Base-by-base conservation (phyloP, 2,113 vertebrate genomes). In the Baryphthengus martii region DNA sequence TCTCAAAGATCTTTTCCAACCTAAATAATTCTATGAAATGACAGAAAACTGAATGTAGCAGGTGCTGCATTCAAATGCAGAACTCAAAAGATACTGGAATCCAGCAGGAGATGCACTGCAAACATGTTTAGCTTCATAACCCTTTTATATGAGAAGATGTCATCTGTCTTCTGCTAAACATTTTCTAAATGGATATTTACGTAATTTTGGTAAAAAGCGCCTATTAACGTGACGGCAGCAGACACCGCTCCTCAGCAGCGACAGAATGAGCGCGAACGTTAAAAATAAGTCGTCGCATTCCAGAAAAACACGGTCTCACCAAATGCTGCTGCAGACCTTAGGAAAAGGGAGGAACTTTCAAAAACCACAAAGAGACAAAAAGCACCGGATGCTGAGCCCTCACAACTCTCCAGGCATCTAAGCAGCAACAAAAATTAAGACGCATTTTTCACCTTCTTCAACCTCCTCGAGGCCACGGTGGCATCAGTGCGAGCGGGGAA, bases 401-500 rank as follows among this genome's bases (percentile, higher is more conserved):
- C 45, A 31, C 15, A 15, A 3, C 59, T 2, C n/a, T n/a, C n/a
- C n/a, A n/a, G 15, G 45, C n/a, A 17, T 1, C 37, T 13, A 8
- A 18, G 2, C 35, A 7, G 4, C 1, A 20, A 6, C 1, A 3
- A 2, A 11, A 25, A 29, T 19, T 10, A 25, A 28, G 53, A 62
- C 2, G 2, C 0, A 9, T 15, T 40, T 20, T 23, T 8, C 53
- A 21, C 59, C 50, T n/a, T 24, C 65, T 49, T 13, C n/a, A 29
- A 13, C 73, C 26, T 47, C 7, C 44, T 28, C 14, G 17, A 3
- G 8, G 7, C 2, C 3, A 1, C 0, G 21, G 40, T 1, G 33
- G 67, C 37, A 35, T 4, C 25, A 2, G 31, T 1, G 25, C 15
- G 2, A 18, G 31, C 6, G 8, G 2, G 15, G 31, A 9, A 24